Conservation (phyloP, 2,797 vertebrate species). For the Limnodromus scolopaceus region DNA sequence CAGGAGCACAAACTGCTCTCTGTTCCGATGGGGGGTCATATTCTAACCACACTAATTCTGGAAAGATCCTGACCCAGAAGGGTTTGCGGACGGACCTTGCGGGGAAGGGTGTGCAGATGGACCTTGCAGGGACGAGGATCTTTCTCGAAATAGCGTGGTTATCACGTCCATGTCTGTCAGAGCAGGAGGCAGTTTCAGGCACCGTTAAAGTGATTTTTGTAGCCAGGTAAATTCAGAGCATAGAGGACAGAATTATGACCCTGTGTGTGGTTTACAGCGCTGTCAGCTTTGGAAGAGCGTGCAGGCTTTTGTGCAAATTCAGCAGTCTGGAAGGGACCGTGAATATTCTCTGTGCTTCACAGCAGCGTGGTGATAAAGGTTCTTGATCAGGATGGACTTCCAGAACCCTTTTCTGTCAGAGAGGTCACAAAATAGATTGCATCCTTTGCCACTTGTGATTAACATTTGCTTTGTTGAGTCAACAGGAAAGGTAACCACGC, state of each 20-base stretch:
- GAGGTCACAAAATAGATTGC: not conserved
- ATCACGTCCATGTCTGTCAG: not conserved
- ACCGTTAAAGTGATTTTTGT: not conserved
- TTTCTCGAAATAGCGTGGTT: not conserved
- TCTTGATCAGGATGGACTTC: not conserved
- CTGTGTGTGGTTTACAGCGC: not conserved
- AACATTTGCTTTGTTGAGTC: not conserved
- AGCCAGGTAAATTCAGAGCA: not conserved
- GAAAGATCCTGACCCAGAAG: not conserved
- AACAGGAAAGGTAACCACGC: not conserved
- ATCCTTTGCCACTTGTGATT: not conserved
- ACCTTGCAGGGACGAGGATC: accelerated
- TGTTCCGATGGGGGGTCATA: not conserved
- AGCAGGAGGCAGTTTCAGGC: not conserved
- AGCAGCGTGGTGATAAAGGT: not conserved
- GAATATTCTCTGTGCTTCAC: not conserved
- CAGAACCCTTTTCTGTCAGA: not conserved
- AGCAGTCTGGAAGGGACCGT: not conserved
- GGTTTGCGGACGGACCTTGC: not conserved
- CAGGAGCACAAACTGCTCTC: not conserved
- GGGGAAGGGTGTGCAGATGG: not conserved
- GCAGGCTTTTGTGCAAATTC: not conserved
- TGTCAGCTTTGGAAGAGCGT: not conserved
- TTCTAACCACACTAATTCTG: not conserved
- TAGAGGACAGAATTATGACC: not conserved